Base-by-base conservation (phyloP, 1,140 invertebrate species). In the Aphidius gifuensis region DNA sequence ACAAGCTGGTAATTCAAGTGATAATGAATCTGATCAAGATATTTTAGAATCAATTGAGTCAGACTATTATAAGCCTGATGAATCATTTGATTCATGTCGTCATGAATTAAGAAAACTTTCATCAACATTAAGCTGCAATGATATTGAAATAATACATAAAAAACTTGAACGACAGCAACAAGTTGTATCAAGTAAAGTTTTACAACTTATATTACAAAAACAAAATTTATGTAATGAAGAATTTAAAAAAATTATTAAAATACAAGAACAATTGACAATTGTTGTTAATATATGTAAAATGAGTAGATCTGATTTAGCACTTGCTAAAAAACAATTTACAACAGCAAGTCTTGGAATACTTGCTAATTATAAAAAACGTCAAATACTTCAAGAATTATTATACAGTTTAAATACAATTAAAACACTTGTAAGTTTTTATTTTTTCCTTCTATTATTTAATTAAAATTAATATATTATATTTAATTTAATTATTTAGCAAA, bases 151-250 rank as follows among this genome's bases (percentile, higher is more conserved):
- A 42, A 85, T 88, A 62, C 85, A 88, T 65, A 85, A 86, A 64
- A 83, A 85, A 63, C 77, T 93, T 16, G 84, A 86, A 61, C 85
- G 85, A 56, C 91, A 94, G 72, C 86, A 92, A 61, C 85, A 88
- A 76, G 92, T 95, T 40, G 92, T 98, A 1, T 95, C 93, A 0
- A 94, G 92, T 67, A 92, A 94, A 80, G 91, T 97, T 0, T 85
- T 96, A 0, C 91, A 96, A 67, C 82, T 97, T 16, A 96, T 97
- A 68, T 81, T 96, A 8, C 90, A 97, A 74, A 93, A 97, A 66
- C 88, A 96, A 58, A 88, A 86, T 66, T 84, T 88, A 3, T 97
- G 93, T 76, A 90, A 91, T 63, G 83, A 86, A 9, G 93, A 97
- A 76, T 91, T 97, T 67, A 82, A 88, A 55, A 86, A 90, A 64